Base-by-base conservation (phyloP, 2,797 vertebrate genomes). In the Sebastes nivosus region DNA sequence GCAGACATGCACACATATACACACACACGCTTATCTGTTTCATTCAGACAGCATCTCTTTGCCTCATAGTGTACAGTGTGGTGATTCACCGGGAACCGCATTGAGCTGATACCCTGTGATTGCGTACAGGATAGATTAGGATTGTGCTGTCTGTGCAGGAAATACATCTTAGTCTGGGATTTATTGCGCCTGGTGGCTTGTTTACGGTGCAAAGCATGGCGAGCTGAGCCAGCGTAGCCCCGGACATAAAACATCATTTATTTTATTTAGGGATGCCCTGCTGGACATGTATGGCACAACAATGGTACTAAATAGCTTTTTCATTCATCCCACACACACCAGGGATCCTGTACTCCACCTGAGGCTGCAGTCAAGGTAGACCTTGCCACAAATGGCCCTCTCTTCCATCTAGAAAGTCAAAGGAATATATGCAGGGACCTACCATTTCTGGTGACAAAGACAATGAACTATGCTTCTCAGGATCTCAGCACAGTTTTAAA, bases 191-290 rank as follows among this genome's bases (percentile, higher is more conserved):
- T 80, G 79, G 84, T 81, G 79, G 79, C 81, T 90, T 89, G 86
- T 95, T 95, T 92, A 90, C 18, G n/a, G 77, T 81, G 76, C 72
- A 85, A 87, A 82, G 77, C 82, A 83, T 87, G 79, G 87, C 82
- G 84, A 92, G 91, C 92, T 89, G 83, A 93, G 88, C 80, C 89
- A 89, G 82, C 65, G 38, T 76, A 61, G 85, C 66, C 42, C 65
- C 11, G 81, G 74, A 88, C 86, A 93, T 93, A 90, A 92, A 93
- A 87, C 78, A 84, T 88, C 32, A 94, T 96, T 94, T 92, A 89
- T 96, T 94, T 94, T 86, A 87, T 88, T 95, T 92, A 93, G 81
- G 72, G 66, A 85, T 80, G 75, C 83, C 83, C 77, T 77, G 74
- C 38, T 85, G 79, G 90, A 92, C 82, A 80, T 85, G 82, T 80